Conservation (phyloP, 2,888 invertebrate species). For the Brachycybe producta region DNA sequence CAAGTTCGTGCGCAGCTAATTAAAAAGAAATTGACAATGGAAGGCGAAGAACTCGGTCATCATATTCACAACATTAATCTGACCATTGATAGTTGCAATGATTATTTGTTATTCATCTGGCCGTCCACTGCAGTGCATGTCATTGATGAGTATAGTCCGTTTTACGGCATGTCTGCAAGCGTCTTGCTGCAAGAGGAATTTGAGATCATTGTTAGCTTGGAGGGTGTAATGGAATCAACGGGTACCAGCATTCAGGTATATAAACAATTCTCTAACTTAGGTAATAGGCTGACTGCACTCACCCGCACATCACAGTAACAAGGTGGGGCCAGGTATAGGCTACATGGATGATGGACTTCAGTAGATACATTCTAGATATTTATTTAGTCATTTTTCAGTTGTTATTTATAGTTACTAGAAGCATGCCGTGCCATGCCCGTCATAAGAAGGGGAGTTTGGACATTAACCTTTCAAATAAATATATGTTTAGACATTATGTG, state of each 20-base stretch:
- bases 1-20: constrained; percentile 91
- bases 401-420: no score
- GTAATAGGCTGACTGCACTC: no score
- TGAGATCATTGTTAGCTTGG: constrained; percentile 91
- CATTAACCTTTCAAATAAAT: no score
- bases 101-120: constrained; percentile 94
- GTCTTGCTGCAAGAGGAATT: constrained; percentile 85
- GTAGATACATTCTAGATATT: no score
- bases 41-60: constrained; percentile 86
- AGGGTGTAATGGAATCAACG: constrained; percentile 86
- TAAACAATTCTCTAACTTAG: no score
- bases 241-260: constrained; percentile 63
- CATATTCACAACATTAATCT: constrained; percentile 71
- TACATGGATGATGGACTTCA: no score
- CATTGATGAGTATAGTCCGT: constrained; percentile 78
- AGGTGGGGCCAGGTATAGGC: no score
- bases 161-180: constrained; percentile 80
- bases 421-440: no score
- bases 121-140: constrained; percentile 93
- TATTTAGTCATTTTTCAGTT: no score
- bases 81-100: constrained; percentile 80
- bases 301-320: no score
- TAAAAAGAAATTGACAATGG: constrained; percentile 69
- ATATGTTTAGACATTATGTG: no score
- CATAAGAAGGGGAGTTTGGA: no score